A percentile compares a stretch with the other conserved stretches of the same genome.
Conservation (phyloP, 2,113 vertebrate species). For the Phylloscopus trochiloides region DNA sequence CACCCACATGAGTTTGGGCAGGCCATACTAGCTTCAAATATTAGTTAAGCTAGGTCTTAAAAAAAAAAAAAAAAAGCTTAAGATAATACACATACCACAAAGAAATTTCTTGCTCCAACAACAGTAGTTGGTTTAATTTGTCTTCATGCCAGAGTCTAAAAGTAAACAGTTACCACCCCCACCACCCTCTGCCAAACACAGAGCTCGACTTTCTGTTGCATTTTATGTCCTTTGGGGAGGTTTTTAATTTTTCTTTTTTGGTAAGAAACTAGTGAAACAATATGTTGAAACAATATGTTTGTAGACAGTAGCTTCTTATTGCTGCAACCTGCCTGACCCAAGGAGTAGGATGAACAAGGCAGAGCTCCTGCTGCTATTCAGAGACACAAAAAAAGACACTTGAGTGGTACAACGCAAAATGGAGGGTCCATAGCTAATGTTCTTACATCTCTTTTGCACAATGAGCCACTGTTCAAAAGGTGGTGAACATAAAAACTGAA, state of each 20-base stretch:
- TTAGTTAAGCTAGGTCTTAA: neutral
- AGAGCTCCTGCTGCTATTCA: neutral
- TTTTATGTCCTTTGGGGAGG: neutral
- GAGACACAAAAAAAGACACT: neutral
- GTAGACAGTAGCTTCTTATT: neutral
- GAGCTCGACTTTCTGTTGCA: neutral
- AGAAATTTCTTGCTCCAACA: neutral
- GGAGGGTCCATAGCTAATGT: neutral
- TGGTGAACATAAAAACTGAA: neutral
- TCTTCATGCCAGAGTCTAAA: neutral
- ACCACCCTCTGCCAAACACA: neutral
- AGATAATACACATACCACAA: neutral
- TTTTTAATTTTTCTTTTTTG: neutral
- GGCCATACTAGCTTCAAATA: neutral
- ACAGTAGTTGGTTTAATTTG: neutral
- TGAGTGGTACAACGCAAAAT: neutral
- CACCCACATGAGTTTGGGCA: neutral
- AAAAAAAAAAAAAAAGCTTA: neutral
- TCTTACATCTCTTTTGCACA: neutral
- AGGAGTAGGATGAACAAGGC: neutral
- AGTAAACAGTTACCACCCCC: neutral
- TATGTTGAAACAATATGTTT: neutral
- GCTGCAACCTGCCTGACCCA: neutral
- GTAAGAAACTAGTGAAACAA: neutral
- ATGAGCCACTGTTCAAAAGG: neutral